Base-by-base conservation (phyloP, 2,888 invertebrate species). In the Eubasilissa splendida region DNA sequence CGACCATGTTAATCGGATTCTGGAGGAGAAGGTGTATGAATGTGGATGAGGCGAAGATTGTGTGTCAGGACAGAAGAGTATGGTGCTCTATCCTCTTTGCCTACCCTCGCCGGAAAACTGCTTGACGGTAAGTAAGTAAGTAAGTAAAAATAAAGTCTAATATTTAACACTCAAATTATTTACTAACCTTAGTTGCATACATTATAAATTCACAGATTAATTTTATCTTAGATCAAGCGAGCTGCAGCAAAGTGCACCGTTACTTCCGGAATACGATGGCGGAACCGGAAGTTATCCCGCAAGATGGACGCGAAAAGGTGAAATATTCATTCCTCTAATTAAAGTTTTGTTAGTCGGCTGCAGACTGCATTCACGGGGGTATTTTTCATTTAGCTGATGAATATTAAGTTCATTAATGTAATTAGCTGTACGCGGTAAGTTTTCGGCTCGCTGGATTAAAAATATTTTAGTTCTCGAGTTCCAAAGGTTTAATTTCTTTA, bases 291-390 rank as follows among this genome's bases (percentile, higher is more conserved):
- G 68, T 54, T 71, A 71, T 31, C 53, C 71, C 14, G 11, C 54
- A 71, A 71, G 71, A 71, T 71, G 71, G 71, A 54, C 71, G 71
- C 54, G 71, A 71, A 14, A 71, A 71, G 71, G 71, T 71, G 22
- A 14, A 71, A 71, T 71, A 56, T 71, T 71, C 71, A 71, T 53
- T 14, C 54, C 4, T 12, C 53, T 71, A 54, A 71, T 53, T 71
- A 54, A 71, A 70, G 53, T 71, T 31, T 22, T 71, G n/a, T 71
- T 71, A 54, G 11, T 10, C 2, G n/a, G 10, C 52, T 68, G 68
- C 68, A 68, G 33, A 33, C 42, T 63, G 63, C 63, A 12, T 42
- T 63, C 33, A 10, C 33, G 42, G 42, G 31, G 63, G 63, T 33
- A 63, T 63, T 63, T 12, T 42, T 63, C 12, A 42, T 10, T 63